Conservation (phyloP, 2,113 vertebrate genomes). For the Ailurus styani region DNA sequence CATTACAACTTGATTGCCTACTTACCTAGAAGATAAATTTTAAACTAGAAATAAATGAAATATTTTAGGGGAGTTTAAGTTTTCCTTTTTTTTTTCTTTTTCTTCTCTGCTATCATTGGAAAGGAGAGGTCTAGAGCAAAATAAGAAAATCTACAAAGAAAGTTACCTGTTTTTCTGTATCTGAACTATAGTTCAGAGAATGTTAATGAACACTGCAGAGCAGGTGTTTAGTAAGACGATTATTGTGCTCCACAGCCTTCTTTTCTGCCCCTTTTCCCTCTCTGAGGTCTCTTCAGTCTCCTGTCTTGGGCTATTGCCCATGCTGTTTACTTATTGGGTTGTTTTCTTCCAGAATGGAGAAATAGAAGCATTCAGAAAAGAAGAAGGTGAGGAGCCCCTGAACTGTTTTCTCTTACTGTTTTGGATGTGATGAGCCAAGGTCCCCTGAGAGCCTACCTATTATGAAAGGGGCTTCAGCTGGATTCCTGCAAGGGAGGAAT, state of each 20-base stretch:
- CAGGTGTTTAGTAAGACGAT: background rate
- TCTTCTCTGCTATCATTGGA: background rate
- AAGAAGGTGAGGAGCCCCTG: background rate
- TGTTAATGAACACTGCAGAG: background rate
- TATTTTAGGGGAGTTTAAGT: background rate
- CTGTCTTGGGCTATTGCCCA: background rate
- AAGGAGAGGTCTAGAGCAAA: background rate
- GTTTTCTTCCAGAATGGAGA: background rate
- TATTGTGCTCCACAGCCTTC: background rate
- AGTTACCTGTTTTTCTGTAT: background rate
- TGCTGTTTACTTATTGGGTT: background rate
- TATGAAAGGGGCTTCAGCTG: background rate
- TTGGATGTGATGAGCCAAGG: background rate
- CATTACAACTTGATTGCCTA: background rate
- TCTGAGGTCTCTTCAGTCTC: background rate
- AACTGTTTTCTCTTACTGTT: background rate
- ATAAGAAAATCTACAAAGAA: background rate
- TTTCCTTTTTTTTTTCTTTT: background rate
- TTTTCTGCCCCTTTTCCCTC: background rate
- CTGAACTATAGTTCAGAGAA: background rate
- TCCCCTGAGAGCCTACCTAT: background rate
- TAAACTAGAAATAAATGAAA: background rate
- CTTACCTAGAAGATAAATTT: background rate
- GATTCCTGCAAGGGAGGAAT: background rate
- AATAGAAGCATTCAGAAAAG: background rate